These are phyloP conservation scores for Diarsia brunnea DNA, from an alignment of 2,888 invertebrate genomes.

Conservation along the genomic window DNA sequence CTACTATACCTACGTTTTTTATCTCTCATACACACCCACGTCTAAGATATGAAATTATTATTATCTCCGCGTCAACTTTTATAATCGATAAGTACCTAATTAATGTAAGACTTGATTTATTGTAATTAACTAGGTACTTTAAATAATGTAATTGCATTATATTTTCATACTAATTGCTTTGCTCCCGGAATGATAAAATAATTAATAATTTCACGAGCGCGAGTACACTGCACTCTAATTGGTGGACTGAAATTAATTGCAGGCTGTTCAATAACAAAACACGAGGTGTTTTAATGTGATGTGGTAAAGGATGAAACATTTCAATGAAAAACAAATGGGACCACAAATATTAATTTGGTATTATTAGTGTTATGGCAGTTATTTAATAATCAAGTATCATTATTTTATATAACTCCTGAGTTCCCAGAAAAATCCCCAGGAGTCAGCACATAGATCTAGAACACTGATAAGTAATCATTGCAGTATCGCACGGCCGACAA, in stretches of 20 bases:
- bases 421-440: constrained; percentile 4
- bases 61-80: neutral
- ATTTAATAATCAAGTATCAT: neutral
- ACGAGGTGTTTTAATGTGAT: neutral
- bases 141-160: neutral
- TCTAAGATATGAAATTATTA: constrained; percentile 6
- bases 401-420: neutral
- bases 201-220: neutral
- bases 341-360: neutral
- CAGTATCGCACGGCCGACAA: neutral
- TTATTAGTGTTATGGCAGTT: neutral
- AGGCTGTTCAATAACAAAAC: neutral
- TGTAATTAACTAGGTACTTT: neutral
- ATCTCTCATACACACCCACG: neutral
- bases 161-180: constrained; percentile 17
- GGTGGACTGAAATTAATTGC: constrained; percentile 25
- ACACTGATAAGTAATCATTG: constrained; percentile 18
- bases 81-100: constrained; percentile 2
- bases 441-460: constrained; percentile 25
- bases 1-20: neutral
- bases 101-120: neutral
- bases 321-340: neutral
- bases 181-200: neutral
- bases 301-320: neutral
- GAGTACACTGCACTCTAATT: constrained; percentile 10